Conservation (phyloP, 2,888 invertebrate species). For the Rhyacophila evoluta region DNA sequence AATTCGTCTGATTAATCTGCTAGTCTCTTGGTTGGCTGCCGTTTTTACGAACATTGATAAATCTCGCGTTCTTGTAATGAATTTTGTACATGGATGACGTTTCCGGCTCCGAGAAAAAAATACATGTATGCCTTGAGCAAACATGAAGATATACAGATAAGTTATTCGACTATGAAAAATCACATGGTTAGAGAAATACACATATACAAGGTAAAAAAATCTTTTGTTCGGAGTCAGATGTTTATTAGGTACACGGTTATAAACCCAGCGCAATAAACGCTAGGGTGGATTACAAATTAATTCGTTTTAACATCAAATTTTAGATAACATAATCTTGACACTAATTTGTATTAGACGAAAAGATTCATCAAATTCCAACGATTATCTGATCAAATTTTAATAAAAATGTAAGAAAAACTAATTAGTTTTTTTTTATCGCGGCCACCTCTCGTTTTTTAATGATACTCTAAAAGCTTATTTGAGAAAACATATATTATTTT, state of each 20-base stretch:
- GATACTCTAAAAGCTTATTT: no score
- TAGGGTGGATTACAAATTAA: no score
- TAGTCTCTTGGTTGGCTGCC: neutral
- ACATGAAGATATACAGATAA: neutral
- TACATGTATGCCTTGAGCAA: neutral
- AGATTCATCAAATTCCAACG: neutral
- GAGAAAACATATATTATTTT: no score
- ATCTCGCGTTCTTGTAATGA: neutral
- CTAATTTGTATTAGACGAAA: neutral
- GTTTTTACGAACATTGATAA: neutral
- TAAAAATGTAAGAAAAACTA: no score
- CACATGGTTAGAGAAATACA: neutral
- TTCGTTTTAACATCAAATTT: no score
- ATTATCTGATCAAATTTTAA: no score
- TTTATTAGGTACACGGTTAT: no score
- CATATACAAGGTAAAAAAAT: neutral
- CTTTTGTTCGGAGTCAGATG: neutral
- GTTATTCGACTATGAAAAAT: neutral
- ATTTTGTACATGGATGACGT: neutral
- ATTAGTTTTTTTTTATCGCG: no score
- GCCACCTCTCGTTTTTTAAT: no score
- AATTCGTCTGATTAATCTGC: constrained; percentile 27
- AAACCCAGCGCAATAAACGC: no score
- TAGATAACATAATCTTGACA: neutral
- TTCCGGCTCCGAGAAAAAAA: neutral